These are phyloP conservation scores for Heliconius ethilla DNA, from an alignment of 2,888 invertebrate genomes.

Conservation along the genomic window DNA sequence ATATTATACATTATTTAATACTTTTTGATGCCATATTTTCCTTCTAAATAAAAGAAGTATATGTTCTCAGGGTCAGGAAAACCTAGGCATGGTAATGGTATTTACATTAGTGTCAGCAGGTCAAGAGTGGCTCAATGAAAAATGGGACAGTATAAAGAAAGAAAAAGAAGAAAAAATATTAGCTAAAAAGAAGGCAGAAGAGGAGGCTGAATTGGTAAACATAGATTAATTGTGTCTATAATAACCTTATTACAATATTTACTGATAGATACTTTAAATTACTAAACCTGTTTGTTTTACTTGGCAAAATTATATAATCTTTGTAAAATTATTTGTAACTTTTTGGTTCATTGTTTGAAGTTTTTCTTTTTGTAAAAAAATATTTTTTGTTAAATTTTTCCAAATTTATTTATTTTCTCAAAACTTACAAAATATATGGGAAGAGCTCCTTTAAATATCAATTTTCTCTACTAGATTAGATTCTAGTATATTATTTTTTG, in stretches of 20 bases:
- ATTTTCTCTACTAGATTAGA: not conserved
- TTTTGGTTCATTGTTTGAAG: no score
- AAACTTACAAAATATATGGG: no score
- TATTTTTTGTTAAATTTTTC: no score
- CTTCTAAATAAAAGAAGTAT: not conserved
- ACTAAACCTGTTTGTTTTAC: no score
- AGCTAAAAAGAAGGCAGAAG: slow-evolving; percentile 86
- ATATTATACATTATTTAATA: no score
- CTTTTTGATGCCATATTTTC: no score
- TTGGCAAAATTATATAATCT: no score
- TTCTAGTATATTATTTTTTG: not conserved
- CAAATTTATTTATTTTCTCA: no score
- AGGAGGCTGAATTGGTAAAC: slow-evolving; percentile 92
- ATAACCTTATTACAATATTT: no score
- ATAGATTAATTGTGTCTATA: not conserved
- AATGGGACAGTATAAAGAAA: slow-evolving; percentile 90
- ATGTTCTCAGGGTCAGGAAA: slow-evolving; percentile 87
- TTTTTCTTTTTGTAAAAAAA: no score
- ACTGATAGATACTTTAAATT: no score
- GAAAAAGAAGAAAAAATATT: slow-evolving; percentile 86
- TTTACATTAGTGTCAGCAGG: slow-evolving; percentile 96
- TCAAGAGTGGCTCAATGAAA: slow-evolving; percentile 94
- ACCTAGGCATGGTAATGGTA: slow-evolving; percentile 98
- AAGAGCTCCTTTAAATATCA: not conserved
- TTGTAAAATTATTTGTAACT: no score